phyloP scores from a whole-genome alignment of 2,113 vertebrate species.

The Lepisosteus osseus region DNA sequence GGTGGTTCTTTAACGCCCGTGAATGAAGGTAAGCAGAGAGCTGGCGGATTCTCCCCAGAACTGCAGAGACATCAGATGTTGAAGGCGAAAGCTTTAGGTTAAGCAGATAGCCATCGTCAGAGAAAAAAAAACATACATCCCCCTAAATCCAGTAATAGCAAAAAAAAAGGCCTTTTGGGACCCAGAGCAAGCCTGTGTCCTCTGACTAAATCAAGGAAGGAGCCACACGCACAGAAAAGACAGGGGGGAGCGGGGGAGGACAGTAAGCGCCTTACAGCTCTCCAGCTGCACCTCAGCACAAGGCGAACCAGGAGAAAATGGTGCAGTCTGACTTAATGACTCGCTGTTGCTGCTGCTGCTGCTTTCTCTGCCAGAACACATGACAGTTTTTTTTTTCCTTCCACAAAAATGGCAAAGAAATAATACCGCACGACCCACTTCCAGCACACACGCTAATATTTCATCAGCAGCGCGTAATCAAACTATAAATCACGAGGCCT shows the following conservation, averaged over 20 bases:
- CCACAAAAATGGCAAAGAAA: conserved; percentile 6
- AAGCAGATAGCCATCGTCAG: neutral
- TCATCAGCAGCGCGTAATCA: conserved; percentile 39
- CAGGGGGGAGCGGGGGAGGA: conserved; percentile 39
- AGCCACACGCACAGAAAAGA: conserved; percentile 11
- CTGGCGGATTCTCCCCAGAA: neutral
- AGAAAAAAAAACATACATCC: neutral
- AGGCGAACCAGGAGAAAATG: conserved; percentile 46
- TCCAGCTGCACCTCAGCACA: conserved; percentile 33
- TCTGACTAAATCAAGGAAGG: conserved; percentile 50
- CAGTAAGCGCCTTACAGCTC: conserved; percentile 51
- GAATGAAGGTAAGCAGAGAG: neutral
- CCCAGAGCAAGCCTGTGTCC: conserved; percentile 57
- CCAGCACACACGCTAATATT: conserved; percentile 4
- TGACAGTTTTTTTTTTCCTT: conserved; percentile 22
- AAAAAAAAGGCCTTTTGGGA: conserved; percentile 54
- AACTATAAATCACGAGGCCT: neutral
- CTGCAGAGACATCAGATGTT: conserved; percentile 6
- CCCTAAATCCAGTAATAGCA: neutral
- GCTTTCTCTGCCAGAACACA: conserved; percentile 42
- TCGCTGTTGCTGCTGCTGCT: conserved; percentile 43
- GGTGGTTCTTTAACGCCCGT: neutral
- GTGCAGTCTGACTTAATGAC: conserved; percentile 71
- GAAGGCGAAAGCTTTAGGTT: conserved; percentile 2
- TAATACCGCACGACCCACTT: neutral